phyloP scores from a whole-genome alignment of 2,113 vertebrate genomes.

The Proterorhinus semilunaris region DNA sequence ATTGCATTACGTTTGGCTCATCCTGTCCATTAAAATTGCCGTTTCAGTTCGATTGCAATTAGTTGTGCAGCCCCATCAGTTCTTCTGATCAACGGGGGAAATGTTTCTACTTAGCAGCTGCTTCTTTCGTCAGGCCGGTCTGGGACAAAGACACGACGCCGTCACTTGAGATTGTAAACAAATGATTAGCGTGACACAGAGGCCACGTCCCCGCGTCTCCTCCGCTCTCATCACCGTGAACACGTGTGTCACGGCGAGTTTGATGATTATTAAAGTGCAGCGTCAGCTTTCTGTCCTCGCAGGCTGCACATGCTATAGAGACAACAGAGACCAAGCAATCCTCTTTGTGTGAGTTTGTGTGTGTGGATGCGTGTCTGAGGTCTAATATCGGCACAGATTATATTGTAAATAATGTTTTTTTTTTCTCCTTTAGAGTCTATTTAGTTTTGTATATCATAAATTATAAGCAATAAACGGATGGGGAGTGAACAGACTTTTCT shows the following conservation, averaged over 20 bases:
- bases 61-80: too few relatives aligned
- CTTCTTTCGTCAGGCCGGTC: background rate
- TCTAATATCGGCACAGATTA: background rate
- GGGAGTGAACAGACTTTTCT: constrained; percentile 35
- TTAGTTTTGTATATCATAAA: constrained; percentile 52
- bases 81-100: too few relatives aligned
- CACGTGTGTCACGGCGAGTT: constrained; percentile 17
- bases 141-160: background rate
- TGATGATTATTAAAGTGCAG: constrained; percentile 28
- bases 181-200: constrained; percentile 12
- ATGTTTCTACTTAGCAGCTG: too few relatives aligned
- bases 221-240: constrained; percentile 11
- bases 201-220: constrained; percentile 19
- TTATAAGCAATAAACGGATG: constrained; percentile 61
- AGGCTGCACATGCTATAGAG: constrained; percentile 24
- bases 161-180: constrained; percentile 7
- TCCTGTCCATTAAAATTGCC: too few relatives aligned
- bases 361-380: constrained; percentile 16
- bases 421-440: constrained; percentile 36
- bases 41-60: too few relatives aligned
- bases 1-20: too few relatives aligned
- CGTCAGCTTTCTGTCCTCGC: constrained; percentile 23
- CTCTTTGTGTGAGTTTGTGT: constrained; percentile 3
- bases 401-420: constrained; percentile 23
- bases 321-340: constrained; percentile 13